These are phyloP conservation scores for Tetragnatha montana DNA, from an alignment of 2,888 invertebrate genomes.

Conservation along the genomic window DNA sequence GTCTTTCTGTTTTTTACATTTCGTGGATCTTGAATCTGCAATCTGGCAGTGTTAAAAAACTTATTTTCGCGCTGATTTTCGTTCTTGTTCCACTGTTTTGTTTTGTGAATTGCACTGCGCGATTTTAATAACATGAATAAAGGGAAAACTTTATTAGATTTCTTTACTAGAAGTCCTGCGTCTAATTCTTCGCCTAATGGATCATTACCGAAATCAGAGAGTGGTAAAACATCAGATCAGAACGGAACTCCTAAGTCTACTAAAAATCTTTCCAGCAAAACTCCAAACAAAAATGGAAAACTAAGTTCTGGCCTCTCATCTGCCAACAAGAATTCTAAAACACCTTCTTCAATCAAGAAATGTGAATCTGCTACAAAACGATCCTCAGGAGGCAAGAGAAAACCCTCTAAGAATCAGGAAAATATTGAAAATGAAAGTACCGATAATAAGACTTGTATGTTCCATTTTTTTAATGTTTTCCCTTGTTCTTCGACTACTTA, in stretches of 20 bases:
- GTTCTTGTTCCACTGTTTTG: background rate
- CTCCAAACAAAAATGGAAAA: too few relatives aligned
- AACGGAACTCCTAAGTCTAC: constrained; percentile 7
- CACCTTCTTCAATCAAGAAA: too few relatives aligned
- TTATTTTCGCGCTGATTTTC: constrained; percentile 22
- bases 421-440: too few relatives aligned
- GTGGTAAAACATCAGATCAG: background rate
- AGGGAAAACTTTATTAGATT: constrained; percentile 49
- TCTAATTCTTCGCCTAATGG: constrained; percentile 19
- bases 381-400: too few relatives aligned
- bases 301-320: too few relatives aligned
- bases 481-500: too few relatives aligned
- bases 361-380: too few relatives aligned
- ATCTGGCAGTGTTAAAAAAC: constrained; percentile 10
- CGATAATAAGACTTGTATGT: too few relatives aligned
- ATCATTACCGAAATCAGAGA: background rate
- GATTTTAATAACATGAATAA: constrained; percentile 29
- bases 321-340: too few relatives aligned
- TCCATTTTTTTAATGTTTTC: too few relatives aligned
- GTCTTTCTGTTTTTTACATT: background rate
- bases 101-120: background rate
- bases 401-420: too few relatives aligned
- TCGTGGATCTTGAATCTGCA: background rate
- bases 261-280: background rate
- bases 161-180: constrained; percentile 43